Evolutionary conservation across 2,888 invertebrate genomes (phyloP), one percentile per base, ranked within the genome.

Genomic region (Piscicola geometra): DNA sequence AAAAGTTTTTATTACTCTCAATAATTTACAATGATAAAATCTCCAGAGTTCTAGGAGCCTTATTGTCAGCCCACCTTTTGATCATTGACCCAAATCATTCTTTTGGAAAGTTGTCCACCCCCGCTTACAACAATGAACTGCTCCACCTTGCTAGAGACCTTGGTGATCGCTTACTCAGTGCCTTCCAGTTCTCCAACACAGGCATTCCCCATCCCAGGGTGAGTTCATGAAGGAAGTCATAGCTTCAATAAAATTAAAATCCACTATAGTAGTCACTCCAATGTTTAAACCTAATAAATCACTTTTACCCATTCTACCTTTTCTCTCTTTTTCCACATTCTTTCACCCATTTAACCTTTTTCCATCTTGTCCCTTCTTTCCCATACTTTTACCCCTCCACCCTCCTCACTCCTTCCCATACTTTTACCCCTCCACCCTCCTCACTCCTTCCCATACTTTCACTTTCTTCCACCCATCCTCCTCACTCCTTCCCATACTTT

Each of bases 1-100:
- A 30, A 30, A 30, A 12, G 9, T 15, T 15, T 66, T 66, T 66
- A n/a, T 9, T 66, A 30, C 66, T 66, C 28, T 66, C 1, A 75
- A n/a, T n/a, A n/a, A n/a, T n/a, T n/a, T 33, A 35, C 12, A 72
- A 56, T 52, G 32, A 71, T 21, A 3, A 15, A 70, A 70, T 32
- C 0, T 78, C 36, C 81, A 88, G 89, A 80, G 84, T 90, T 28
- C 82, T 90, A 52, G 90, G 90, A 69, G 87, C 87, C 15, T 83
- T 90, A 41, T 82, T 90, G 68, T 89, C 89, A n/a, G 88, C 89
- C 50, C 90, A 90, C 82, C 83, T 90, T 78, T 84, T 90, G 60
- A 88, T 89, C 76, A 87, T 83, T 25, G 89, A 89, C 80, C 83
- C 85, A 12, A 81, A 84, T n/a, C 84, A 88, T 80, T 87, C 88